Evolutionary conservation across 2,797 vertebrate species (phyloP).

Genomic region (Pseudotriccus pelzelni): DNA sequence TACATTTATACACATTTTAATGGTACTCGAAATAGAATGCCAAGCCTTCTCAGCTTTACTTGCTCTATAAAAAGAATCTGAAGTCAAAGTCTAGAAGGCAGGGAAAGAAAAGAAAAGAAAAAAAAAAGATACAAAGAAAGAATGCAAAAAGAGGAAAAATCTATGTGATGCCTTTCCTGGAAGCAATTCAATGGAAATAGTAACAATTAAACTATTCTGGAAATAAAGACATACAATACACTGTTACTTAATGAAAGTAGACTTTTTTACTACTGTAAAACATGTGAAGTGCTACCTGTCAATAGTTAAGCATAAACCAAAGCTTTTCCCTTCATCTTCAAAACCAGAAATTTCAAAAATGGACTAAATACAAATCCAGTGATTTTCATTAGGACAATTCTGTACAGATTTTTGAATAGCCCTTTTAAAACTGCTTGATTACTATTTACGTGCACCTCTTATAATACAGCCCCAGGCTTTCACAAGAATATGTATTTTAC

Average conservation of each 20-base stretch:
- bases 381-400: neutral
- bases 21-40: slow-evolving; percentile 4
- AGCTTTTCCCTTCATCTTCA: neutral
- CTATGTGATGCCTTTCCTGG: neutral
- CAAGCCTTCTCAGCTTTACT: slow-evolving; percentile 5
- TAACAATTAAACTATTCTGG: neutral
- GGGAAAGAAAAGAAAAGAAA: neutral
- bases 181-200: neutral
- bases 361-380: neutral
- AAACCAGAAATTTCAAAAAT: neutral
- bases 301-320: neutral
- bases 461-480: neutral
- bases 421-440: neutral
- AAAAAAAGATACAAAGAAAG: neutral
- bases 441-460: neutral
- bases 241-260: neutral
- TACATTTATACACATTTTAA: slow-evolving; percentile 28
- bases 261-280: neutral
- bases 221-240: neutral
- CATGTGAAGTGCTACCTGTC: neutral
- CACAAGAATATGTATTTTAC: neutral
- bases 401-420: neutral
- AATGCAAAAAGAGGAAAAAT: neutral
- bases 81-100: slow-evolving; percentile 13
- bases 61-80: slow-evolving; percentile 13